A percentile compares a stretch with the other conserved stretches of the same genome.
Conservation (phyloP, 2,113 vertebrate species). For the Tupaia tana region DNA sequence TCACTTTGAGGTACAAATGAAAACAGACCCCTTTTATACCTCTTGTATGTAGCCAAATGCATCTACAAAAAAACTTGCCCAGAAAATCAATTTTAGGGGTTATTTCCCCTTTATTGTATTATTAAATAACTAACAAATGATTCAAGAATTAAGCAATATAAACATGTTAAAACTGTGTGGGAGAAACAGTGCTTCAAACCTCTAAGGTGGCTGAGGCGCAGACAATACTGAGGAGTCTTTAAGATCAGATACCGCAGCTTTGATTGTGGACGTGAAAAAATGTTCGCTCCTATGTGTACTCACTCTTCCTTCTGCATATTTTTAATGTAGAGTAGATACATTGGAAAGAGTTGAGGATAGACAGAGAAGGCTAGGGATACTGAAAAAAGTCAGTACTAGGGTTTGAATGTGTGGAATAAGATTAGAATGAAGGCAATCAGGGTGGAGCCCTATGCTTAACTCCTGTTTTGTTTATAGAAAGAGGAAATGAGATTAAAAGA, state of each 20-base stretch:
- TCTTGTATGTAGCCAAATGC: not conserved
- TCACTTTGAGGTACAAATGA: constrained; percentile 25
- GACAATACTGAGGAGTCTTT: not conserved
- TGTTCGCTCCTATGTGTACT: not conserved
- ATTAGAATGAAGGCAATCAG: too few relatives aligned
- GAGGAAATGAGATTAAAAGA: too few relatives aligned
- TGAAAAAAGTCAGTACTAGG: not conserved
- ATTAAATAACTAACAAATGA: not conserved
- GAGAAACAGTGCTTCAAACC: not conserved
- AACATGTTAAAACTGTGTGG: not conserved
- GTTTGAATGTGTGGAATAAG: too few relatives aligned
- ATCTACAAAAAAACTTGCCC: not conserved
- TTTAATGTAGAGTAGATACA: not conserved
- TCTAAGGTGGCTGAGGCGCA: not conserved
- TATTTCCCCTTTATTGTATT: not conserved
- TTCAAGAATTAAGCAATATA: not conserved
- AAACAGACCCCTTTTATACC: not conserved
- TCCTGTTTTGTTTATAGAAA: too few relatives aligned
- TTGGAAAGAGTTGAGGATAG: not conserved
- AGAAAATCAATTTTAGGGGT: not conserved
- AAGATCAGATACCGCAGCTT: not conserved
- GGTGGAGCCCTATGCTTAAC: too few relatives aligned
- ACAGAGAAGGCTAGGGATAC: not conserved
- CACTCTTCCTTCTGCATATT: not conserved
- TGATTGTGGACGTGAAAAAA: not conserved